Conservation (phyloP, 2,888 invertebrate species). For the Ochropleura leucogaster region DNA sequence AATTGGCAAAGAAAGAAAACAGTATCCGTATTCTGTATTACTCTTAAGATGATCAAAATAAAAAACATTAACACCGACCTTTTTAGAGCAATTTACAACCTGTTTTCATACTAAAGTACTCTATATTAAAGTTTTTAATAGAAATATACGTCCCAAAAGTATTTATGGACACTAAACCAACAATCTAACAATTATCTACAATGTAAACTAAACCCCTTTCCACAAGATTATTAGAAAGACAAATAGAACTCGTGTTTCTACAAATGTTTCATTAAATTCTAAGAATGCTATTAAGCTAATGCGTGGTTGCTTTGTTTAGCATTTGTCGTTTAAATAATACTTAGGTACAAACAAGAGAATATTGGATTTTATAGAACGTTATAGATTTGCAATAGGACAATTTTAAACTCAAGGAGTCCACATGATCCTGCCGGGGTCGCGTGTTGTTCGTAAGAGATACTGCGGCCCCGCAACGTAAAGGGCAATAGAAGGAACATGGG, state of each 20-base stretch:
- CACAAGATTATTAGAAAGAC: constrained; percentile 11
- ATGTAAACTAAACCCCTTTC: not conserved
- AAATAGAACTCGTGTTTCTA: not conserved
- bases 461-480: too few species aligned
- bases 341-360: constrained; percentile 7
- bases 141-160: not conserved
- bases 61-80: not conserved
- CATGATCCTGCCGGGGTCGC: too few species aligned
- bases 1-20: too few species aligned
- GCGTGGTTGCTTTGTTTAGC: constrained; percentile 19
- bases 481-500: too few species aligned
- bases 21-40: too few species aligned
- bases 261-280: constrained; percentile 34
- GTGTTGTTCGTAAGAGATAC: too few species aligned
- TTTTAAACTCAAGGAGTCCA: too few species aligned
- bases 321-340: not conserved
- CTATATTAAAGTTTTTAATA: not conserved
- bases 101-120: too few species aligned
- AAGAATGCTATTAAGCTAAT: constrained; percentile 34
- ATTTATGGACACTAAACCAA: not conserved
- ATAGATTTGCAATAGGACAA: not conserved
- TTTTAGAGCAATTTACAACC: not conserved
- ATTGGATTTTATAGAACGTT: not conserved
- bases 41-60: not conserved
- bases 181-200: not conserved